Evolutionary conservation across 2,888 invertebrate species (phyloP), one percentile per base, ranked within the genome.

Genomic region (Brachylomia viminalis): DNA sequence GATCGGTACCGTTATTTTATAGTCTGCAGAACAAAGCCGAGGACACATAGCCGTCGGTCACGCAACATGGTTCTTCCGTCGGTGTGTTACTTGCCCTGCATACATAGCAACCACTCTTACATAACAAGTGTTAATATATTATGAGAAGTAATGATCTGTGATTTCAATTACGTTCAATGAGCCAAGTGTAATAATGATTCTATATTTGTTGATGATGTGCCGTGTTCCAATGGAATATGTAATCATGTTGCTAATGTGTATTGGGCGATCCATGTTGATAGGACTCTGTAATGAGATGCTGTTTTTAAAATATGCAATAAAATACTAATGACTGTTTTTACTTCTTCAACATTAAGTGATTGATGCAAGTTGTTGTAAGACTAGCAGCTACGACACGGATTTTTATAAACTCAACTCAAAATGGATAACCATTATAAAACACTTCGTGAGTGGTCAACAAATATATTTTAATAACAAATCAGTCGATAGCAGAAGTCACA

Each of bases 51-150:
- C 84, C 87, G 90, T 83, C 90, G 91, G 93, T 95, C 94, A 95
- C 94, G 94, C 94, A 91, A 91, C 85, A 84, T 84, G 87, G 86
- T 87, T 90, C 92, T 93, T 93, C 92, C 93, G 91, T 88, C 90
- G 91, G 90, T 92, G 91, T 88, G 87, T 65, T 89, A 91, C 91
- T 92, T 92, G 92, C 90, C 90, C 91, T 91, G 92, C 91, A 93
- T 93, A 92, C 89, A 90, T 93, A 92, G 86, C 87, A 82, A 89
- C 84, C 75, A 74, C 80, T 72, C 74, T 83, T 86, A 76, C 73
- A 61, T 83, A 79, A 75, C 67, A 75, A 38, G 47, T 59, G 77
- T 67, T 47, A 69, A 79, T 68, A 71, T 73, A 72, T 74, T 73
- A 72, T 74, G 59, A 80, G 77, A 83, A 59, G 61, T 62, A 72